A percentile compares a stretch with the other conserved stretches of the same genome.
phyloP scores from a whole-genome alignment of 2,797 vertebrate species.

The Falco cherrug region DNA sequence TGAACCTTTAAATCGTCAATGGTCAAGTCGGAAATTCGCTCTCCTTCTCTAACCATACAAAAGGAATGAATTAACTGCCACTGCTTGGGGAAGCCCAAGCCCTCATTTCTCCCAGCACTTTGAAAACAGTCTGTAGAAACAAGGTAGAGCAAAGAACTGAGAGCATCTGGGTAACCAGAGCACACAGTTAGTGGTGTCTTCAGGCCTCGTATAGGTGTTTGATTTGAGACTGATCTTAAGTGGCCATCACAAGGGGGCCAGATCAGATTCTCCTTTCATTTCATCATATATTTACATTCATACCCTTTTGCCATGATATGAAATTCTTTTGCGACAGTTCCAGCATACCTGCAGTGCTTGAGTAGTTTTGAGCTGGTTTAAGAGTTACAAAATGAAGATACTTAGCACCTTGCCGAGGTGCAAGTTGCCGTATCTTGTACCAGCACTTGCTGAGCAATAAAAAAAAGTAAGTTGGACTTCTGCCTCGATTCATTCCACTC shows the following conservation, averaged over 20 bases:
- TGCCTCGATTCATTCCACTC: neutral
- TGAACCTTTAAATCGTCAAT: neutral
- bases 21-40: neutral
- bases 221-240: neutral
- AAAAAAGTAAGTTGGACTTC: neutral
- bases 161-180: neutral
- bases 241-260: neutral
- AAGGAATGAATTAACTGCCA: neutral
- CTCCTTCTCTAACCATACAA: neutral
- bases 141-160: neutral
- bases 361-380: neutral
- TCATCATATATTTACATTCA: neutral
- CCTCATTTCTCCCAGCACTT: neutral
- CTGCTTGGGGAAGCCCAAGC: neutral
- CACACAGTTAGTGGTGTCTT: neutral
- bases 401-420: neutral
- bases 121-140: neutral
- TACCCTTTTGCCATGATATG: neutral
- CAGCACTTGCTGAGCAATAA: neutral
- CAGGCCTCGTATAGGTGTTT: neutral
- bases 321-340: neutral
- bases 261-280: neutral
- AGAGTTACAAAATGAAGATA: neutral
- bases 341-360: neutral
- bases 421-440: neutral